phyloP scores from a whole-genome alignment of 1,140 invertebrate genomes.

The Trichogramma pretiosum region DNA sequence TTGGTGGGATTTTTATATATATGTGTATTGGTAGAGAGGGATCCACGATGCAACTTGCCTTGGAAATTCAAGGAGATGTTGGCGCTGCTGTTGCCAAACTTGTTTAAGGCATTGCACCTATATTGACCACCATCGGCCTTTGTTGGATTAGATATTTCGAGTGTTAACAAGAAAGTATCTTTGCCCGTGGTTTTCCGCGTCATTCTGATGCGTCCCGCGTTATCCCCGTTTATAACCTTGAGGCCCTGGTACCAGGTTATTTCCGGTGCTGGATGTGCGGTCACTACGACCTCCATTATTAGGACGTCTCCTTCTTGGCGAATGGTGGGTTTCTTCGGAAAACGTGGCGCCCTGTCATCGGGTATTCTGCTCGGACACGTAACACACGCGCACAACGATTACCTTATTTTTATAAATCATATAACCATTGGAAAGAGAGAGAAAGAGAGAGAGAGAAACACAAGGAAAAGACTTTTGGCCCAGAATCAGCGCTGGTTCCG shows the following conservation, averaged over 20 bases:
- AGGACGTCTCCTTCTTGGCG: conserved; percentile 87
- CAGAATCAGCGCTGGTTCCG: too few relatives aligned
- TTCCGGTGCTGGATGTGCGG: conserved; percentile 89
- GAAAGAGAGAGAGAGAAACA: not conserved
- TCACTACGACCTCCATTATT: conserved; percentile 91
- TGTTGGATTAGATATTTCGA: conserved; percentile 90
- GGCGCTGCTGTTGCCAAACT: conserved; percentile 96
- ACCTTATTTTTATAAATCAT: not conserved
- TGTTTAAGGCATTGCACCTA: conserved; percentile 97
- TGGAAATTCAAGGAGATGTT: conserved; percentile 99
- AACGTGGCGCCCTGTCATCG: conserved; percentile 87
- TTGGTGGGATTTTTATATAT: too few relatives aligned
- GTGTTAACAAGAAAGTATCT: conserved; percentile 80
- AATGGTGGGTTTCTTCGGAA: conserved; percentile 95
- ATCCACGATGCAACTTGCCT: conserved; percentile 82
- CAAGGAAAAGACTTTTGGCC: too few relatives aligned
- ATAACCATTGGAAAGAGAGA: not conserved
- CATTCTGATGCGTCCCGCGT: conserved; percentile 78
- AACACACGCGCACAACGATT: not conserved
- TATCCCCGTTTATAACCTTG: conserved; percentile 69
- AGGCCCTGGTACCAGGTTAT: conserved; percentile 91
- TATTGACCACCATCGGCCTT: conserved; percentile 95
- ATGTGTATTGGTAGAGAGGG: too few relatives aligned
- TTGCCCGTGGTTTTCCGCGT: conserved; percentile 74
- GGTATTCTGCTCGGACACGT: conserved; percentile 61